Conservation (phyloP, 1,140 invertebrate species). For the Psix sp. region DNA sequence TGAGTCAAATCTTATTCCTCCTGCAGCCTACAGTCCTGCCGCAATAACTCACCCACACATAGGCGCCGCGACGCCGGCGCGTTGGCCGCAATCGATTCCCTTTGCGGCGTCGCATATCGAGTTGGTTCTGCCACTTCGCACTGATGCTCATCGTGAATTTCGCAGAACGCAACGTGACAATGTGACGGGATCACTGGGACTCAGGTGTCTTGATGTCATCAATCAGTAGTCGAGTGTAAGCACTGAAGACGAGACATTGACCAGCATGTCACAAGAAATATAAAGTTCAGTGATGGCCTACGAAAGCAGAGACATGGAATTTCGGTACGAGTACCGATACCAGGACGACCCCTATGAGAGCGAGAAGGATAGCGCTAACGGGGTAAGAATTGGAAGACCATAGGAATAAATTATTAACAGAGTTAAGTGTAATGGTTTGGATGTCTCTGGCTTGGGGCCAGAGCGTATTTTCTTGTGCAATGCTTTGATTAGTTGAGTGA, state of each 20-base stretch:
- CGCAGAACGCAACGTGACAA: conserved; percentile 32
- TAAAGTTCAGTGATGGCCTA: conserved; percentile 39
- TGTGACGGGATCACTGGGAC: conserved; percentile 28
- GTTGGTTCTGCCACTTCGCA: conserved; percentile 29
- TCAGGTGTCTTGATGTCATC: neutral
- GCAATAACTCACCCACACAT: conserved; percentile 39
- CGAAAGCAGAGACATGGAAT: conserved; percentile 62
- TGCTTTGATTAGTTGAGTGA: too few species aligned
- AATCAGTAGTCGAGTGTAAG: conserved; percentile 9
- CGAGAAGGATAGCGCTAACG: conserved; percentile 62
- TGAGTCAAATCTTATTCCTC: conserved; percentile 50
- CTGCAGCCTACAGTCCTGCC: conserved; percentile 42
- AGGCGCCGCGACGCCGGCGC: conserved; percentile 72
- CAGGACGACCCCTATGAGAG: conserved; percentile 67
- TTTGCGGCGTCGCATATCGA: conserved; percentile 51
- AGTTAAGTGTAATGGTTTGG: too few species aligned
- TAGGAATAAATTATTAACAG: too few species aligned
- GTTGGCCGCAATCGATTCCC: conserved; percentile 65
- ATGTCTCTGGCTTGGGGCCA: too few species aligned
- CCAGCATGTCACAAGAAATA: conserved; percentile 19
- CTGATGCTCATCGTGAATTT: conserved; percentile 34
- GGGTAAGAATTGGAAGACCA: too few species aligned
- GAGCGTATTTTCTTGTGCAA: too few species aligned
- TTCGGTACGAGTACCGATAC: conserved; percentile 67
- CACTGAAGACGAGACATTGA: neutral